A percentile compares a stretch with the other conserved stretches of the same genome.
Evolutionary conservation across 2,797 vertebrate genomes (phyloP).

Genomic region (Urocyon cinereoargenteus): DNA sequence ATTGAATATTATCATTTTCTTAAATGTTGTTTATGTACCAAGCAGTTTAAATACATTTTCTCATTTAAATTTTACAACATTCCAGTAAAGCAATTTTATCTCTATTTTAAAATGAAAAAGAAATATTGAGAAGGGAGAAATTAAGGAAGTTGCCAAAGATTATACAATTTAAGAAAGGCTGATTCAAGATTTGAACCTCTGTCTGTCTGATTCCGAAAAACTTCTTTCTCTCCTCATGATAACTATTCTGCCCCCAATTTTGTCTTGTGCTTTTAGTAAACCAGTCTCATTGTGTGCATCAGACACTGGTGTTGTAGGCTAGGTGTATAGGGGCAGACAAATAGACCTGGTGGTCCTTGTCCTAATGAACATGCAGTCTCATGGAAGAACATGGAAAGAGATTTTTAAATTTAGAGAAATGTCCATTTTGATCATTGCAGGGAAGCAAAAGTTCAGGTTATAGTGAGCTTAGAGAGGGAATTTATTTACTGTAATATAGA

Average conservation of each 20-base stretch:
- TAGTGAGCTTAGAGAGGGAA: not conserved
- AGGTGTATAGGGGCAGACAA: not conserved
- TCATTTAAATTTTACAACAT: not conserved
- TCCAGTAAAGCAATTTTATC: not conserved
- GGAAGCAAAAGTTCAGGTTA: not conserved
- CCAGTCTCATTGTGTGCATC: not conserved
- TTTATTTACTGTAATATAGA: not conserved
- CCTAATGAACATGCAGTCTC: not conserved
- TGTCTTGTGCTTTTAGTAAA: not conserved
- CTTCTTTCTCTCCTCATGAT: too few species aligned
- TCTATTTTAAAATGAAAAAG: not conserved
- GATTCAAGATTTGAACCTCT: not conserved
- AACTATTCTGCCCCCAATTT: not conserved
- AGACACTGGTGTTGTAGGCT: not conserved
- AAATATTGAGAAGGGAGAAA: not conserved
- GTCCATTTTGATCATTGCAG: not conserved
- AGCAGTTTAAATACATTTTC: not conserved
- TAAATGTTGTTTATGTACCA: not conserved
- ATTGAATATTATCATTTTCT: not conserved
- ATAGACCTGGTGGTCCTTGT: not conserved
- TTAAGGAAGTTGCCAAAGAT: not conserved
- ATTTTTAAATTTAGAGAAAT: not conserved
- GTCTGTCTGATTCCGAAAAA: not conserved
- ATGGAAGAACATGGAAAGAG: not conserved
- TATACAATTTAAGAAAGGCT: not conserved